Percentiles rank a stretch among this genome's conserved stretches.
These are phyloP conservation scores for Amphipyra berbera DNA, from an alignment of 2,888 invertebrate species.

Conservation along the genomic window DNA sequence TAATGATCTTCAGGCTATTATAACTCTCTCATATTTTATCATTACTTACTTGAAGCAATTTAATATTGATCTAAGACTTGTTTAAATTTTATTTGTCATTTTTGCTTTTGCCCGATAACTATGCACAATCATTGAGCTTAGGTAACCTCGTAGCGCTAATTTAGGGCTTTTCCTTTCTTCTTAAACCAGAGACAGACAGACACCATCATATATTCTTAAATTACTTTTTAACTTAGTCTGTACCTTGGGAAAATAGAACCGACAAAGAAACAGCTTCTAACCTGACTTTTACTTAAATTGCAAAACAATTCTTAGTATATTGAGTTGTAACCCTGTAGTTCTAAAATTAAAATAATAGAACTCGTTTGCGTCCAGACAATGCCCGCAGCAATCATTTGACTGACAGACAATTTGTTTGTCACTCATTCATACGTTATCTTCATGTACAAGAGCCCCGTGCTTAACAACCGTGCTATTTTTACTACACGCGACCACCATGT, in stretches of 20 bases:
- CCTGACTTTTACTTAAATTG: neutral
- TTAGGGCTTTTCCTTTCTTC: no score
- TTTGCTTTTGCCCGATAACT: no score
- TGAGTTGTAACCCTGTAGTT: conserved; percentile 39
- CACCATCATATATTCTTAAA: no score
- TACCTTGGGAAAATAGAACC: neutral
- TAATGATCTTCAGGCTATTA: no score
- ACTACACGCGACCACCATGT: conserved; percentile 46
- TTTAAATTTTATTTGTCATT: no score
- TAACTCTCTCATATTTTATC: no score
- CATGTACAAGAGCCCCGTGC: conserved; percentile 54
- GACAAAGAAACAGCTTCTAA: neutral
- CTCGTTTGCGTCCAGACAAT: conserved; percentile 48
- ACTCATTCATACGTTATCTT: conserved; percentile 63
- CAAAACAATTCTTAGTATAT: conserved; percentile 29
- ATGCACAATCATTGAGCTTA: no score
- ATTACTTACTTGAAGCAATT: no score
- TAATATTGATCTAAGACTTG: no score
- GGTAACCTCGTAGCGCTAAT: no score
- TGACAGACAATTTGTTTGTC: conserved; percentile 76
- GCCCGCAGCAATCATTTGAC: conserved; percentile 57
- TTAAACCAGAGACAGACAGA: no score
- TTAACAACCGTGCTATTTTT: conserved; percentile 70
- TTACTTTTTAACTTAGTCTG: neutral
- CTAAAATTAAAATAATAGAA: conserved; percentile 57